Evolutionary conservation across 2,888 invertebrate species (phyloP).

Genomic region (Noctua pronuba): DNA sequence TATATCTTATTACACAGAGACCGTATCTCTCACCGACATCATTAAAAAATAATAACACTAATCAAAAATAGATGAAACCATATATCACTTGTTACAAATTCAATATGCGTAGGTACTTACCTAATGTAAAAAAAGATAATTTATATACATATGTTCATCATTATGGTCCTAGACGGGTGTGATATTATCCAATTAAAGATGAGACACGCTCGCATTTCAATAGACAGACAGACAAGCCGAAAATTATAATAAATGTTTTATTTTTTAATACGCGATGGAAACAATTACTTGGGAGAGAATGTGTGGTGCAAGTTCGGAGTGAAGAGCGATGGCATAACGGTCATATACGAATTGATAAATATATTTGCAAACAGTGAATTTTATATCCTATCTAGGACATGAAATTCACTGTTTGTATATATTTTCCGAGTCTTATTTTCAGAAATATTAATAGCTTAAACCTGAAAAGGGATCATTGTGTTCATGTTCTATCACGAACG

Average conservation of each 20-base stretch:
- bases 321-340: slow-evolving; percentile 42
- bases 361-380: too few relatives aligned
- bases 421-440: too few relatives aligned
- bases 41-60: slow-evolving; percentile 63
- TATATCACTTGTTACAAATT: slow-evolving; percentile 64
- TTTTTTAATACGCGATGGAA: slow-evolving; percentile 83
- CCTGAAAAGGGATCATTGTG: too few relatives aligned
- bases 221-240: slow-evolving; percentile 87
- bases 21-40: slow-evolving; percentile 10
- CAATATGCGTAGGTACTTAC: slow-evolving; percentile 47
- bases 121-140: slow-evolving; percentile 66
- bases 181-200: slow-evolving; percentile 88
- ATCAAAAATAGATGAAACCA: slow-evolving; percentile 65
- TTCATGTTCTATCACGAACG: too few relatives aligned
- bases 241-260: slow-evolving; percentile 88
- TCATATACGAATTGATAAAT: too few relatives aligned
- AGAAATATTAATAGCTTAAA: too few relatives aligned
- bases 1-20: background rate
- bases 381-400: too few relatives aligned
- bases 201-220: slow-evolving; percentile 89
- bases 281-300: slow-evolving; percentile 79
- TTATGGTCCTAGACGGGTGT: slow-evolving; percentile 71
- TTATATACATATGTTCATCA: slow-evolving; percentile 71
- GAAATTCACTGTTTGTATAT: too few relatives aligned
- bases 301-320: slow-evolving; percentile 60